Base-by-base conservation (phyloP, 2,888 invertebrate species). In the Heliconius cydno region DNA sequence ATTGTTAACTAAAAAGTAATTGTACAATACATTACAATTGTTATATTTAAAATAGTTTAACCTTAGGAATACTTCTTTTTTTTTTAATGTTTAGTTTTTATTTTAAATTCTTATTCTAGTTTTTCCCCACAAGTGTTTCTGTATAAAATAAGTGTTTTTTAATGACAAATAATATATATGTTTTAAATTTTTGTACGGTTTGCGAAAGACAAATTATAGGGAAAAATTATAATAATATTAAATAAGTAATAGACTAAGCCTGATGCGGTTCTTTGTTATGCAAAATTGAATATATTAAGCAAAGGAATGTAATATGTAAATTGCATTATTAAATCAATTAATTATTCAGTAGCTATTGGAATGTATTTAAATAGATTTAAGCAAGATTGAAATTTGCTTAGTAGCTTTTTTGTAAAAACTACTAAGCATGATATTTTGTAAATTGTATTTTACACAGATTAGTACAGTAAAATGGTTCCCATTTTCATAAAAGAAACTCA, bases 221-320 rank as follows among this genome's bases (percentile, higher is more conserved):
- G 6, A 52, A 19, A 52, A 19, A 52, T 52, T 52, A 52, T 19
- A 52, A 52, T 52, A 52, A 52, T 22, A 52, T 52, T 68, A 68
- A 68, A 38, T 15, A 68, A 38, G 13, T 22, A 38, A 41, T n/a
- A 68, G 5, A 38, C n/a, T 63, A 3, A 9, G 19, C 15, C n/a
- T 73, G 22, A 67, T 38, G 12, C 2, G 12, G 52, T 52, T 22
- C 22, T 28, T 7, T 28, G 28, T 46, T 12, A 30, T 22, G 4
- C 25, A 72, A 73, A n/a, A 22, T 34, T 34, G 5, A 2, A 57
- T 13, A 74, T 41, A 81, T 65, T 41, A 77, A 76, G 76, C 63
- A 79, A 66, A 79, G 80, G 82, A 80, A 82, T 52, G 52, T 82
- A 72, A 70, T 63, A 34, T 34, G 52, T 46, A 77, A 76, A 71